A percentile compares a stretch with the other conserved stretches of the same genome.
Evolutionary conservation across 2,797 vertebrate species (phyloP).

Genomic region (Melanogrammus aeglefinus): DNA sequence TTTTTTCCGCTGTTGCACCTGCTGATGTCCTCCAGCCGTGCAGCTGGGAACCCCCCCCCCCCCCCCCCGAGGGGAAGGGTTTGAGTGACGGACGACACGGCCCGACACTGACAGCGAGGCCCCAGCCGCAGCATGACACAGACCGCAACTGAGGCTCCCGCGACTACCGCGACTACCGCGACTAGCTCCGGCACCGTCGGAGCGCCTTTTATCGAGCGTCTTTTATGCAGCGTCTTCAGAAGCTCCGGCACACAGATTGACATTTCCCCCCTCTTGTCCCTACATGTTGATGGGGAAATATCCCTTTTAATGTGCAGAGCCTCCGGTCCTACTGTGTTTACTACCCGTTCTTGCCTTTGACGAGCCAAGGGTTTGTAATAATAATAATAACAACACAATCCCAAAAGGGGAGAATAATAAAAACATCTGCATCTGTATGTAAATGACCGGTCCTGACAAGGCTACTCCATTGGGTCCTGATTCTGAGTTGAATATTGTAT

Average conservation of each 20-base stretch:
- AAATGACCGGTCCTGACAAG: background rate
- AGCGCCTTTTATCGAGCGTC: too few relatives aligned
- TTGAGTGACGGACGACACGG: slow-evolving; percentile 68
- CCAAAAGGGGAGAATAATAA: background rate
- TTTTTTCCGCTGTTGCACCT: slow-evolving; percentile 62
- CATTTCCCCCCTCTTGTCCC: slow-evolving; percentile 55
- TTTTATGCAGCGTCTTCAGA: background rate
- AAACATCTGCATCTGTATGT: background rate
- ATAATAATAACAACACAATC: background rate
- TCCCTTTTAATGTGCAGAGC: slow-evolving; percentile 57
- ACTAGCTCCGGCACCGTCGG: background rate
- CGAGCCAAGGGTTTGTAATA: background rate
- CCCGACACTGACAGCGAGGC: slow-evolving; percentile 51
- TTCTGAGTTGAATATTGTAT: too few relatives aligned
- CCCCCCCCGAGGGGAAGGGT: slow-evolving; percentile 53
- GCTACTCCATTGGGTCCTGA: too few relatives aligned
- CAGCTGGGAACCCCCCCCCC: slow-evolving; percentile 43
- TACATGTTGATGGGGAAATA: slow-evolving; percentile 67
- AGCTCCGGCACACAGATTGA: slow-evolving; percentile 61
- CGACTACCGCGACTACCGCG: too few relatives aligned
- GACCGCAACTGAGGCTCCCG: background rate
- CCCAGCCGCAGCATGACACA: background rate
- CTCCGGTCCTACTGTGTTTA: slow-evolving; percentile 55
- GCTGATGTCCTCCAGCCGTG: slow-evolving; percentile 54
- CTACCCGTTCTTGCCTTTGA: slow-evolving; percentile 47